Conservation (phyloP, 2,113 vertebrate species). For the Ciconia boyciana region DNA sequence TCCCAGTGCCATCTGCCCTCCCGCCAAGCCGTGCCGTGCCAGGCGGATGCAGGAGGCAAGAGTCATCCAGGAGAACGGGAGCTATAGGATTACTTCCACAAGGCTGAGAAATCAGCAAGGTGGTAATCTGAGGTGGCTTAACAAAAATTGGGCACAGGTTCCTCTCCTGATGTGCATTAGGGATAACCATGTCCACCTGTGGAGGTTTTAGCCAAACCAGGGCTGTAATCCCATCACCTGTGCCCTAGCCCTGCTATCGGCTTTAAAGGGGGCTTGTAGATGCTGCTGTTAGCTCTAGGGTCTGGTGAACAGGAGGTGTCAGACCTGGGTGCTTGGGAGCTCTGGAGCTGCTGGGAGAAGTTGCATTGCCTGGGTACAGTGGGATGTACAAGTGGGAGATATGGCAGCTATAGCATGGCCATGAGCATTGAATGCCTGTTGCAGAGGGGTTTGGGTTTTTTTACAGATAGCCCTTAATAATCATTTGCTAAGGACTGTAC, state of each 20-base stretch:
- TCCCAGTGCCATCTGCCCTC: background rate
- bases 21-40: background rate
- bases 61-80: background rate
- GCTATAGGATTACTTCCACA: background rate
- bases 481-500: background rate
- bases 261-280: background rate
- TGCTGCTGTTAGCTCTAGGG: rapidly evolving
- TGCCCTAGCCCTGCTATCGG: too few species aligned
- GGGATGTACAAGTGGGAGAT: background rate
- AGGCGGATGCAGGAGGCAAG: background rate
- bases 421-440: background rate
- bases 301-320: rapidly evolving
- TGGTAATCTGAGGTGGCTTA: background rate
- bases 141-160: background rate
- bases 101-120: background rate
- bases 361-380: rapidly evolving
- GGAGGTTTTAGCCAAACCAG: background rate
- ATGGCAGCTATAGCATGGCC: background rate
- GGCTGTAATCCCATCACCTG: background rate
- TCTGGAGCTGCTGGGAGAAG: background rate
- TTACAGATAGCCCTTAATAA: background rate
- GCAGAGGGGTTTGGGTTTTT: background rate
- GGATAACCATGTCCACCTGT: background rate
- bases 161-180: background rate
- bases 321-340: rapidly evolving